These are phyloP conservation scores for Astur gentilis DNA, from an alignment of 2,113 vertebrate genomes.

Conservation along the genomic window DNA sequence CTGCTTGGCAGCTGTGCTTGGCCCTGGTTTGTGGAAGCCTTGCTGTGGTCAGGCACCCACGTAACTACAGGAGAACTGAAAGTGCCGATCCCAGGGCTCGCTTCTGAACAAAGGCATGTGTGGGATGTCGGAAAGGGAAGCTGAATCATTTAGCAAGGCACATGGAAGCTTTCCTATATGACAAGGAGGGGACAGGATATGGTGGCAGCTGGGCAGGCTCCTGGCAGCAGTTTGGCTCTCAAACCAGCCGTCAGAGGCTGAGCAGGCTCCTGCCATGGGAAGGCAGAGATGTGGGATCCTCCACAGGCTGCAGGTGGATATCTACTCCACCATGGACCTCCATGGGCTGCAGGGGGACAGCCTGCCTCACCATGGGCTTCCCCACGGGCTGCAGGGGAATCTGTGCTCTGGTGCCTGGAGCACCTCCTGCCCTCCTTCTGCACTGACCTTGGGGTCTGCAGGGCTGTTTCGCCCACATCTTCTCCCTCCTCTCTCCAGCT, in stretches of 20 bases:
- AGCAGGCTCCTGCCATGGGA: background rate
- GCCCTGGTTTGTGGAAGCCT: background rate
- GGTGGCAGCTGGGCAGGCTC: background rate
- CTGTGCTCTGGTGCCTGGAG: background rate
- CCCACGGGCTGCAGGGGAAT: background rate
- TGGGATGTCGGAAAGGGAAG: background rate
- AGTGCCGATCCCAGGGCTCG: accelerated
- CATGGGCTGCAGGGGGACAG: background rate
- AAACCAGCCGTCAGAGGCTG: background rate
- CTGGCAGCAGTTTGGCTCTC: background rate
- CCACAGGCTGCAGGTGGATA: accelerated
- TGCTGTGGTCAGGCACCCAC: background rate
- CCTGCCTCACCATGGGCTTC: background rate
- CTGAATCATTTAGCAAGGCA: background rate
- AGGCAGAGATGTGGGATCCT: background rate
- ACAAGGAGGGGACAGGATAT: background rate
- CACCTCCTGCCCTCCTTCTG: background rate
- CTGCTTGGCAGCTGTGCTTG: background rate
- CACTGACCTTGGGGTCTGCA: background rate
- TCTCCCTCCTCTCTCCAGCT: background rate
- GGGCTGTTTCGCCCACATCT: background rate
- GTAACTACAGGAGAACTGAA: background rate
- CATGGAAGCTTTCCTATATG: background rate
- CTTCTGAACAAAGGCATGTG: background rate
- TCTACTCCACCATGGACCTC: background rate